Evolutionary conservation across 2,113 vertebrate genomes (phyloP).

Genomic region (Pluvianellus socialis): DNA sequence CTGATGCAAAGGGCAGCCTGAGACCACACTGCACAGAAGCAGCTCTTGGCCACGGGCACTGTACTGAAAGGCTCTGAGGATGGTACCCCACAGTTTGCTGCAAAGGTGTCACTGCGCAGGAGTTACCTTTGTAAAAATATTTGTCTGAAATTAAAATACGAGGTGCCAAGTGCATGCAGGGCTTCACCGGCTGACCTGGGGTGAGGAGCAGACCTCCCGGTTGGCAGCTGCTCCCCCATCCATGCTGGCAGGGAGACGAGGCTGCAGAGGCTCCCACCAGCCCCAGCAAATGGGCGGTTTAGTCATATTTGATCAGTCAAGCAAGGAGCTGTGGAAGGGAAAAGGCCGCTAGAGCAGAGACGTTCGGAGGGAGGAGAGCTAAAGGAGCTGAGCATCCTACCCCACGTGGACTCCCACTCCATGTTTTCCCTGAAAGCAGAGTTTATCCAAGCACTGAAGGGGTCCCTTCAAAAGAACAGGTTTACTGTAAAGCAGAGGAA

Average conservation of each 20-base stretch:
- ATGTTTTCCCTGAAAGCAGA: background rate
- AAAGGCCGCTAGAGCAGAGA: background rate
- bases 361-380: background rate
- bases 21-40: background rate
- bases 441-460: background rate
- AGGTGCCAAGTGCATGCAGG: rapidly evolving
- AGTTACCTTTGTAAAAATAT: rapidly evolving
- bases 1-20: background rate
- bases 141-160: background rate
- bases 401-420: background rate
- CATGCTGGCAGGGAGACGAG: rapidly evolving
- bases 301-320: background rate
- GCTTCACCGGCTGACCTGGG: rapidly evolving
- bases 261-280: background rate
- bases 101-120: rapidly evolving
- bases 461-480: rapidly evolving
- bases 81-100: rapidly evolving
- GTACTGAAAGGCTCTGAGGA: background rate
- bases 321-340: background rate
- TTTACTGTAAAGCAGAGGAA: background rate
- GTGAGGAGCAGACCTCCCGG: background rate
- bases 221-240: background rate
- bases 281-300: rapidly evolving
- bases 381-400: background rate
- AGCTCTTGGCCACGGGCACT: rapidly evolving